These are phyloP conservation scores for Vanessa tameamea DNA, from an alignment of 1,140 invertebrate genomes.

Conservation along the genomic window DNA sequence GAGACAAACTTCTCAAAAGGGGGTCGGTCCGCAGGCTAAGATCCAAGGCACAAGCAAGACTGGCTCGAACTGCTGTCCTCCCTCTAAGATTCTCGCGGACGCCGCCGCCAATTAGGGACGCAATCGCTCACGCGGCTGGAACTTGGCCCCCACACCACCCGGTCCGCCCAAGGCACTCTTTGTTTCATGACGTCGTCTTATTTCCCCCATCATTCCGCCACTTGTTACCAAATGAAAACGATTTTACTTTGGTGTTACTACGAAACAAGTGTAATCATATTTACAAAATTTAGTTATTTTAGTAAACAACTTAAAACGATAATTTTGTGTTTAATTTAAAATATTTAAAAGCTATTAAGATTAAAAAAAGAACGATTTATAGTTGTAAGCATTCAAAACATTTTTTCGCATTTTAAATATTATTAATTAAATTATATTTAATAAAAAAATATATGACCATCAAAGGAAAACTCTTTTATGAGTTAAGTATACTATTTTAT, in stretches of 20 bases:
- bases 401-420: no score
- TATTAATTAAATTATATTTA: no score
- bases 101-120: constrained; percentile 81
- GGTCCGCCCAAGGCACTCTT: constrained; percentile 56
- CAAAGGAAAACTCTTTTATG: no score
- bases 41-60: constrained; percentile 58
- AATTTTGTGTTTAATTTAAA: no score
- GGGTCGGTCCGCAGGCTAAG: constrained; percentile 41
- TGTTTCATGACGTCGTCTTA: constrained; percentile 62
- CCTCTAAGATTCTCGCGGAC: constrained; percentile 81
- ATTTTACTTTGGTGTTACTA: constrained; percentile 56
- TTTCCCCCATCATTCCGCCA: constrained; percentile 45
- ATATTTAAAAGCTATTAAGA: no score
- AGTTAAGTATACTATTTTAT: no score
- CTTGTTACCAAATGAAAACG: constrained; percentile 73
- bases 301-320: no score
- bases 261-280: constrained; percentile 23
- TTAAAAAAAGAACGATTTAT: no score
- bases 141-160: constrained; percentile 45
- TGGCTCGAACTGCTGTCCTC: constrained; percentile 70
- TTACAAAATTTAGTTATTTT: no score
- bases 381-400: no score
- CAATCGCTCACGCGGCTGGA: constrained; percentile 80
- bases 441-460: no score
- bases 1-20: constrained; percentile 40